Conservation (phyloP, 2,113 vertebrate genomes). For the Calidris pygmaea region DNA sequence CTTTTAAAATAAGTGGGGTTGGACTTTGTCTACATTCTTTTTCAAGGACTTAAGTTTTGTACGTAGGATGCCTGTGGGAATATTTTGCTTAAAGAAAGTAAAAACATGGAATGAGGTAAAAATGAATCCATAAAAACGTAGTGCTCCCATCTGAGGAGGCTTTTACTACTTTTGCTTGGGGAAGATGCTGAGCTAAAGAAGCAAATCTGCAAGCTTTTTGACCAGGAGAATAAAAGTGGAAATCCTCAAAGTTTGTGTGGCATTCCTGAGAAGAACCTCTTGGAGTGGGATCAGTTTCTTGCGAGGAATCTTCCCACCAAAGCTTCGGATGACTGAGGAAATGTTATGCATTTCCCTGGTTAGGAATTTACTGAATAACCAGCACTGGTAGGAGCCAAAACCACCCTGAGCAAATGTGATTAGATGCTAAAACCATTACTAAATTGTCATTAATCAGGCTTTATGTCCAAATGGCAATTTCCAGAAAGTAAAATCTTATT, state of each 20-base stretch:
- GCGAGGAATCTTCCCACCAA: neutral
- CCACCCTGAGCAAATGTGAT: neutral
- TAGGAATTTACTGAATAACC: neutral
- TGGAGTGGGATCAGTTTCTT: neutral
- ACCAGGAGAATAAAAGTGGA: neutral
- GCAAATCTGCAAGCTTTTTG: neutral
- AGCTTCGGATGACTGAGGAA: neutral
- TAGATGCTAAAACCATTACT: neutral
- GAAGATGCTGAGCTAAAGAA: neutral
- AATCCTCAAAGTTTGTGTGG: neutral
- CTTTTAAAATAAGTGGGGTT: neutral
- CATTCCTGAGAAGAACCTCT: neutral
- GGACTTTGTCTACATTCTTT: neutral
- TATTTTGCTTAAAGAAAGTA: neutral
- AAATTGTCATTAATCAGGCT: neutral
- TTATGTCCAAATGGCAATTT: constrained; percentile 1
- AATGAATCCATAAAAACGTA: neutral
- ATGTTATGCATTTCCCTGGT: neutral
- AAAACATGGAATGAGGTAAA: neutral
- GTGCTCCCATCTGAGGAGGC: neutral
- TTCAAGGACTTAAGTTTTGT: neutral
- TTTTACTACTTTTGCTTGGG: neutral
- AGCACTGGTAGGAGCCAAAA: neutral
- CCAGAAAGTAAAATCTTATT: constrained; percentile 44
- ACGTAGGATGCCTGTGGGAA: neutral